Base-by-base conservation (phyloP, 2,797 vertebrate genomes). In the Dendrocincla fuliginosa region DNA sequence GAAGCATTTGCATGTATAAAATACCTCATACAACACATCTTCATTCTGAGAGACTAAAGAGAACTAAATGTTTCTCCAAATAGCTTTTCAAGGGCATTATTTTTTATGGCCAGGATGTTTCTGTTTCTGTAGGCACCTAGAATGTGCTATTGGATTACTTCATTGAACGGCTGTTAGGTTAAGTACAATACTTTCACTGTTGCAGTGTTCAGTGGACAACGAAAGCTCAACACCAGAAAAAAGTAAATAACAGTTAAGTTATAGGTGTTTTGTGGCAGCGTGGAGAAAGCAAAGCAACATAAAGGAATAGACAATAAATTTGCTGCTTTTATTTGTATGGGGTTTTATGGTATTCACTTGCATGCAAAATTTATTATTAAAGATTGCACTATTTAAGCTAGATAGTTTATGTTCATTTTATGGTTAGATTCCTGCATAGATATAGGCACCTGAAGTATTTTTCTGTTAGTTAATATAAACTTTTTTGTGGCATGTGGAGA, bases 1-100 rank as follows among this genome's bases (percentile, higher is more conserved):
- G 30, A 96, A 93, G 69, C 95, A 95, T 96, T 96, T 96, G 81
- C 92, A 97, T 93, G 70, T 95, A 90, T 95, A 96, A 96, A 96
- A 97, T 95, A 96, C 87, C 91, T 95, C 93, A 81, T 81, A 89
- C 92, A 96, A 89, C 87, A 92, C 87, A 93, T 94, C 93, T 93
- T 95, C 76, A 91, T 91, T 96, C 73, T 84, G 55, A 88, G 78
- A 97, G 82, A 94, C 84, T 96, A 91, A 92, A 87, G 74, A 75
- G 84, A 96, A 78, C 18, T 7, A 87, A 96, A 89, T 95, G 95
- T 80, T 95, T 94, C 76, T 94, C 91, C 63, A 96, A 93, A 96
- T 87, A 75, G 95, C 93, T 96, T 94, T 94, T 93, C 61, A 81
- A 85, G 37, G 82, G 70, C 84, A 94, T 95, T 97, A 96, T 94